Percentiles rank a stretch among this genome's conserved stretches.
Conservation (phyloP, 2,888 invertebrate species). For the Acanthopleura granulata region DNA sequence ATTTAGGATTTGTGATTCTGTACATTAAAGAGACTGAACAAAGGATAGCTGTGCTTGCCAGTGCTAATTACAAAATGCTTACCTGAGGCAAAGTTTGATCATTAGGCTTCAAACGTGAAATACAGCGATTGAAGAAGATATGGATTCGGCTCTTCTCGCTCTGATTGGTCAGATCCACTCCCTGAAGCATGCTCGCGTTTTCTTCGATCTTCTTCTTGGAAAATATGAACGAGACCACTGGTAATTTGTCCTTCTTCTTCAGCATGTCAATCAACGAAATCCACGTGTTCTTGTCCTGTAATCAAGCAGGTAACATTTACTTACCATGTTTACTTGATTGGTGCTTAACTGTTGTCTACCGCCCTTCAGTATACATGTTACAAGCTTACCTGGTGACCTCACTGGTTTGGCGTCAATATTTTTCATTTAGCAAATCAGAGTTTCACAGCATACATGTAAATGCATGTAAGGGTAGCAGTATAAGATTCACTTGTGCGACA, state of each 20-base stretch:
- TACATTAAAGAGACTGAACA: no score
- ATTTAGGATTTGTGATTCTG: no score
- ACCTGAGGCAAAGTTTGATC: constrained; percentile 92
- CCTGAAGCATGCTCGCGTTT: constrained; percentile 75
- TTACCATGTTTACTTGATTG: no score
- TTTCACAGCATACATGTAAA: no score
- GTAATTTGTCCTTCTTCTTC: constrained; percentile 84
- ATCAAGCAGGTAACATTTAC: neutral
- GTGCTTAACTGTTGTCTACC: no score
- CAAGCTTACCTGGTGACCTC: no score
- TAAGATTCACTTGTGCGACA: no score
- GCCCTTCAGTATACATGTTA: no score
- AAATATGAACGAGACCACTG: constrained; percentile 94
- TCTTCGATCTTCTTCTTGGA: constrained; percentile 86
- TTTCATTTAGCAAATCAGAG: no score
- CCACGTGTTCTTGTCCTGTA: constrained; percentile 77
- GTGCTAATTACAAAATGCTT: neutral
- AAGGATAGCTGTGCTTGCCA: no score
- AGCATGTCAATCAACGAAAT: constrained; percentile 80
- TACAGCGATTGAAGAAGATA: constrained; percentile 87
- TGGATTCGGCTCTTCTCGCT: constrained; percentile 88
- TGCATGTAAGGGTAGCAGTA: no score
- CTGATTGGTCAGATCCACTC: constrained; percentile 82
- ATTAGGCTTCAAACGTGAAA: constrained; percentile 84
- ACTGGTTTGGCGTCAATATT: no score